Evolutionary conservation across 1,140 invertebrate species (phyloP).

Genomic region (Apolygus lucorum): DNA sequence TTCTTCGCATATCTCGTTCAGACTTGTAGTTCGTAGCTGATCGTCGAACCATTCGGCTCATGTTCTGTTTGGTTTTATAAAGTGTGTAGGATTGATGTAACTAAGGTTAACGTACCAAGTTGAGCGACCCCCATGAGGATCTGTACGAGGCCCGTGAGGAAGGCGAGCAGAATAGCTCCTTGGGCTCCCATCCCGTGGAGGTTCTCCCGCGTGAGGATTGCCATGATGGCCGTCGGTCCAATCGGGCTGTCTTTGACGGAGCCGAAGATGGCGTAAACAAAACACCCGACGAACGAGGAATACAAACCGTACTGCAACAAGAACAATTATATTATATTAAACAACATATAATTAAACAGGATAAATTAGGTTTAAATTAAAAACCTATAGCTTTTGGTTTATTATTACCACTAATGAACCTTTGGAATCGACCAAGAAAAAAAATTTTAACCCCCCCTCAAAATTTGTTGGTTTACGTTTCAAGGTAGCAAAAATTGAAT

Average conservation of each 20-base stretch:
- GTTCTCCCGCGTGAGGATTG: constrained; percentile 56
- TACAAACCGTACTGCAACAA: constrained; percentile 67
- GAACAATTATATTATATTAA: background rate
- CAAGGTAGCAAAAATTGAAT: too few species aligned
- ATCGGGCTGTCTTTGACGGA: constrained; percentile 66
- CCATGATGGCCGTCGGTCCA: constrained; percentile 58
- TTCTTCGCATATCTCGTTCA: too few species aligned
- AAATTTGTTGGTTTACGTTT: too few species aligned
- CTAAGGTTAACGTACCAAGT: constrained; percentile 57
- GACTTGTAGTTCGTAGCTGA: too few species aligned
- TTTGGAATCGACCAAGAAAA: too few species aligned
- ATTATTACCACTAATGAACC: too few species aligned
- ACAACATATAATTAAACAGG: background rate
- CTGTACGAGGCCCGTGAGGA: constrained; percentile 69
- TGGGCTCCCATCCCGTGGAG: constrained; percentile 51
- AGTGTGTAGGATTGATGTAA: too few species aligned
- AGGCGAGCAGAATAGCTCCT: constrained; percentile 70
- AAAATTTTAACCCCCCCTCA: too few species aligned
- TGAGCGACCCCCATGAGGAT: constrained; percentile 74
- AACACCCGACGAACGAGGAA: constrained; percentile 77
- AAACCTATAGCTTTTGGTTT: too few species aligned
- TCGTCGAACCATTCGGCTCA: too few species aligned
- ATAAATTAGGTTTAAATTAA: too few species aligned
- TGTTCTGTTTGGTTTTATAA: too few species aligned
- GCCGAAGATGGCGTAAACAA: constrained; percentile 66